Evolutionary conservation across 2,113 vertebrate genomes (phyloP).

Genomic region (Cygnus buccinator): DNA sequence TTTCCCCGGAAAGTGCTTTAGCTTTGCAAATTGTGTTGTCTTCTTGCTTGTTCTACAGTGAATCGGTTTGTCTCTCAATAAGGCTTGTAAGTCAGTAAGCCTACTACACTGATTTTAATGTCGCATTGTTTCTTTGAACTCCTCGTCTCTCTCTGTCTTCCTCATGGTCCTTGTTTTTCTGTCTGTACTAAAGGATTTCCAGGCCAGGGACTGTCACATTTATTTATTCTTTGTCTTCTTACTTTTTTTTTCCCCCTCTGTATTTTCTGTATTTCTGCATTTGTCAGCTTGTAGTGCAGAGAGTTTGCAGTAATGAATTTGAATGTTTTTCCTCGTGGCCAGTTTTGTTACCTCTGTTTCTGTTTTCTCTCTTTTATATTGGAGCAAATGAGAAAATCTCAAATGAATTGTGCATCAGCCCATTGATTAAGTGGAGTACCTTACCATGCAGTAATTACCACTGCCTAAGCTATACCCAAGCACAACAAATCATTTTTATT

Average conservation of each 20-base stretch:
- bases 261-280: not conserved
- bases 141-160: not conserved
- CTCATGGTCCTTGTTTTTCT: not conserved
- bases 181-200: not conserved
- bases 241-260: fast-evolving
- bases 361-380: not conserved
- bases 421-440: slow-evolving; percentile 13
- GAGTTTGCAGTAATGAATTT: not conserved
- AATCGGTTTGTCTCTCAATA: not conserved
- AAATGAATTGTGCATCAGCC: not conserved
- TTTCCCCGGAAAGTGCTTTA: not conserved
- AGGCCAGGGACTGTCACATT: not conserved
- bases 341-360: not conserved
- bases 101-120: not conserved
- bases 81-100: not conserved
- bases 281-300: not conserved
- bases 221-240: not conserved
- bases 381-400: not conserved
- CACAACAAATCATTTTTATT: slow-evolving; percentile 25
- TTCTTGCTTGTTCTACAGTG: not conserved
- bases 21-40: not conserved
- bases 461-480: not conserved
- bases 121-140: not conserved
- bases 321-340: not conserved
- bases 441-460: slow-evolving; percentile 41